Conservation (phyloP, 2,113 vertebrate genomes). For the Paratilapia polleni region DNA sequence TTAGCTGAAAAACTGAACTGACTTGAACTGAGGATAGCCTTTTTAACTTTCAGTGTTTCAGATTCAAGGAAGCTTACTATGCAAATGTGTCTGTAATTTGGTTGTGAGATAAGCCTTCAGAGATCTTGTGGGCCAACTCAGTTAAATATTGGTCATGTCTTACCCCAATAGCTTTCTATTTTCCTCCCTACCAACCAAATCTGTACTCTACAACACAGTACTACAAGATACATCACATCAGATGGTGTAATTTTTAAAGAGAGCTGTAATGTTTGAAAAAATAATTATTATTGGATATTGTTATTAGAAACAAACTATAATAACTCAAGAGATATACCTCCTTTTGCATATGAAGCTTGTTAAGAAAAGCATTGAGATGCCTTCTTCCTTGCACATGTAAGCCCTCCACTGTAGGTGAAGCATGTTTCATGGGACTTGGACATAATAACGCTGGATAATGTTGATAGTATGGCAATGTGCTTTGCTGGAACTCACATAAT, state of each 20-base stretch:
- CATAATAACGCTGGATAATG: constrained; percentile 46
- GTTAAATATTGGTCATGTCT: constrained; percentile 16
- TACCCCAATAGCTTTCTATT: not conserved
- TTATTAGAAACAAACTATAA: not conserved
- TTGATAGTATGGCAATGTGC: constrained; percentile 36
- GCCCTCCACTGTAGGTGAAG: not conserved
- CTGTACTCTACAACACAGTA: not conserved
- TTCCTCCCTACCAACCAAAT: not conserved
- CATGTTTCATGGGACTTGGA: constrained; percentile 34
- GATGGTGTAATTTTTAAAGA: not conserved
- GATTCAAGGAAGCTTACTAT: constrained; percentile 12
- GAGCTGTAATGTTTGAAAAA: not conserved
- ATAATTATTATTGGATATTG: not conserved
- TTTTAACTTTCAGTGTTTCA: not conserved
- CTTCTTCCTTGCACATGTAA: constrained; percentile 13
- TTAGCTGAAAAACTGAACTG: constrained; percentile 19
- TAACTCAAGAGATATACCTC: not conserved
- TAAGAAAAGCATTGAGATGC: not conserved
- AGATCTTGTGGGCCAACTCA: not conserved
- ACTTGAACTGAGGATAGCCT: not conserved
- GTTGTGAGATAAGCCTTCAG: not conserved
- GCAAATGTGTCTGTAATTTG: not conserved
- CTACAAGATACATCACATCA: not conserved
- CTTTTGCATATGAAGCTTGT: not conserved
- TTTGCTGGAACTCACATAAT: constrained; percentile 54